Base-by-base conservation (phyloP, 2,113 vertebrate species). In the Dascyllus trimaculatus region DNA sequence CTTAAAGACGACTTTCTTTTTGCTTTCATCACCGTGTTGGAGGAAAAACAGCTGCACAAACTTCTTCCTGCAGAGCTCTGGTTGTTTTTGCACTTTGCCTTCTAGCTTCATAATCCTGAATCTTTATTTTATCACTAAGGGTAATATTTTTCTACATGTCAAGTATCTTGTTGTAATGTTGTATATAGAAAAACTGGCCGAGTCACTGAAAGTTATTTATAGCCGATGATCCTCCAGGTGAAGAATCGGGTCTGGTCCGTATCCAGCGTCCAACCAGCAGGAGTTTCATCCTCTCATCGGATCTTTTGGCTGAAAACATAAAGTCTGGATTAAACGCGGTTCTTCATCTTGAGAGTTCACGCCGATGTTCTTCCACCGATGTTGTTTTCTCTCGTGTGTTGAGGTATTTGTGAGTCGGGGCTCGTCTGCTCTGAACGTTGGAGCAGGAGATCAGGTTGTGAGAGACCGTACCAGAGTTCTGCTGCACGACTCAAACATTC, bases 81-180 rank as follows among this genome's bases (percentile, higher is more conserved):
- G 59, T 78, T 78, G 63, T 81, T 85, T 65, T 75, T 82, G 88
- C 91, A 91, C 83, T 89, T 90, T 88, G 82, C 81, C 85, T 84
- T 85, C 78, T 81, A 80, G 21, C 53, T n/a, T 85, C 75, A 60
- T 62, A 71, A 54, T 73, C 72, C 71, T 72, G 48, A 76, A 38
- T 32, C 67, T 89, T 84, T 80, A 74, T 87, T 80, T 83, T 60
- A 56, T 53, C 75, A 76, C 77, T 22, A 45, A 74, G 1, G 21
- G 18, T 25, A 18, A 58, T 87, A 85, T 91, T 86, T 91, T 89
- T 85, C 43, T 88, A 85, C 49, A 6, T 53, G 43, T 85, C 1
- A 64, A 53, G 5, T 67, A 24, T 62, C 38, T 87, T 76, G 26
- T 52, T 81, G 56, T 81, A 11, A 63, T 64, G 0, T 56, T 67